phyloP scores from a whole-genome alignment of 2,888 invertebrate species.

The Eilema griseolum region DNA sequence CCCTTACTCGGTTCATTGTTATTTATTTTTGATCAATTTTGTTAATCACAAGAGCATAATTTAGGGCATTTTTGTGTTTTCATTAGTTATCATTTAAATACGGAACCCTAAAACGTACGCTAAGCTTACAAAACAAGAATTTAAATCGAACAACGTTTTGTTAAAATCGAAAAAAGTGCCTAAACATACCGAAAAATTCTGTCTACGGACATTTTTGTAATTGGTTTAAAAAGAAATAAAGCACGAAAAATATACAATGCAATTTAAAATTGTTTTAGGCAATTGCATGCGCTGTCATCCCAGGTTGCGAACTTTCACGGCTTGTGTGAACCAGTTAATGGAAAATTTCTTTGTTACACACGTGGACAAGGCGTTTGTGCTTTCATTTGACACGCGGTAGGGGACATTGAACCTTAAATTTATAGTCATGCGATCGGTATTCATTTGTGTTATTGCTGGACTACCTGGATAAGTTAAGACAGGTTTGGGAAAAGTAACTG shows the following conservation, averaged over 20 bases:
- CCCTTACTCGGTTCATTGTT: too few species aligned
- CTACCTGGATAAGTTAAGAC: neutral
- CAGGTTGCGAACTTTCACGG: conserved; percentile 9
- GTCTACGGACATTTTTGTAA: neutral
- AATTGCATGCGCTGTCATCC: neutral
- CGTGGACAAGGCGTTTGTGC: neutral
- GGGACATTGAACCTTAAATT: neutral
- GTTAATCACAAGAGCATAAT: too few species aligned
- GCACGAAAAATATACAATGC: neutral
- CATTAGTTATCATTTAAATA: too few species aligned
- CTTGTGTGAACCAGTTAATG: conserved; percentile 13
- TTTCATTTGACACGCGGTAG: neutral
- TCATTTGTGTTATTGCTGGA: neutral
- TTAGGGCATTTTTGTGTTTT: too few species aligned
- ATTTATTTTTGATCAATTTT: too few species aligned
- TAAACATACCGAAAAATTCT: neutral
- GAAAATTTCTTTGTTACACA: conserved; percentile 14
- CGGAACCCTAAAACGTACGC: too few species aligned
- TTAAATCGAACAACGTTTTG: too few species aligned
- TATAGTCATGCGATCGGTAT: neutral
- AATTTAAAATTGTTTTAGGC: conserved; percentile 6
- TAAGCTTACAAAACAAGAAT: too few species aligned
- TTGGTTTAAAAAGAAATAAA: neutral
- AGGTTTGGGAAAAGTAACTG: neutral
- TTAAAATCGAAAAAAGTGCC: too few species aligned